A percentile compares a stretch with the other conserved stretches of the same genome.
phyloP scores from a whole-genome alignment of 2,888 invertebrate species.

The Pseudococcus jackbeardsleyi region DNA sequence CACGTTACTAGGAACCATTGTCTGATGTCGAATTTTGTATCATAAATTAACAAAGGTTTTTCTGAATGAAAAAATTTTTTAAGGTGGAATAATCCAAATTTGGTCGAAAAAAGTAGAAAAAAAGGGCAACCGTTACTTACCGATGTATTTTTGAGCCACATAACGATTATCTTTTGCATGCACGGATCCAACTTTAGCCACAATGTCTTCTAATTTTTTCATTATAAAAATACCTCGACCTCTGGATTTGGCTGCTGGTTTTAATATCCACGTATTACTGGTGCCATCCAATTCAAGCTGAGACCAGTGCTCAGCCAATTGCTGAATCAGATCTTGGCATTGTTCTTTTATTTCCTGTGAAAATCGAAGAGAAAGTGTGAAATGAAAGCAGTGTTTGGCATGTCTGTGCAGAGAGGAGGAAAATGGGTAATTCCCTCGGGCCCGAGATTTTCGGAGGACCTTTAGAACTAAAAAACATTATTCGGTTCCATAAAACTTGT shows the following conservation, averaged over 20 bases:
- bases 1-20: slow-evolving; percentile 76
- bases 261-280: slow-evolving; percentile 74
- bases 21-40: slow-evolving; percentile 75
- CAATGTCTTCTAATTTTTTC: slow-evolving; percentile 72
- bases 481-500: too few species aligned
- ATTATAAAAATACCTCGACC: slow-evolving; percentile 73
- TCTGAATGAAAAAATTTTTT: slow-evolving; percentile 69
- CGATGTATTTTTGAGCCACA: slow-evolving; percentile 75
- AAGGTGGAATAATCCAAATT: too few species aligned
- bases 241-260: slow-evolving; percentile 74
- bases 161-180: slow-evolving; percentile 69
- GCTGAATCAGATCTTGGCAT: slow-evolving; percentile 67
- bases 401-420: too few species aligned
- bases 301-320: slow-evolving; percentile 67
- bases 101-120: too few species aligned
- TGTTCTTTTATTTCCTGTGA: slow-evolving; percentile 67
- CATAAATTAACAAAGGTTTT: slow-evolving; percentile 73
- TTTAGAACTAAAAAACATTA: too few species aligned
- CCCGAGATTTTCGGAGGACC: too few species aligned
- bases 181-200: slow-evolving; percentile 67
- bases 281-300: slow-evolving; percentile 71
- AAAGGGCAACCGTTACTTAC: slow-evolving; percentile 69
- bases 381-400: not conserved
- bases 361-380: not conserved
- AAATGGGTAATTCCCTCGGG: too few species aligned